Base-by-base conservation (phyloP, 2,888 invertebrate genomes). In the Congeria kusceri region DNA sequence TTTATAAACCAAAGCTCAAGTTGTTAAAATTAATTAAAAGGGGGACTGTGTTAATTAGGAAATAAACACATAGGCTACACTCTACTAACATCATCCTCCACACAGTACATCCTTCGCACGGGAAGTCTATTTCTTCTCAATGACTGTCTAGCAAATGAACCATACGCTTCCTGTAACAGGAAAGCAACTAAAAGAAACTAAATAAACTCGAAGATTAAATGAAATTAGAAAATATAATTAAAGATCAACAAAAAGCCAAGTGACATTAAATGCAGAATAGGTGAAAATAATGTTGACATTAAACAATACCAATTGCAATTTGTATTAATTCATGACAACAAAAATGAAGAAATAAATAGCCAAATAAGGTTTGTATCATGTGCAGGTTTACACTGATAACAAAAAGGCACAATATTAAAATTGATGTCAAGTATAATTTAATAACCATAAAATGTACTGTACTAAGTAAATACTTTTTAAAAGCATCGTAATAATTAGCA, bases 81-180 rank as follows among this genome's bases (percentile, higher is more conserved):
- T 64, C 28, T 80, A 87, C 91, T 89, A 84, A 92, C 92, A 80
- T 92, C 91, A 32, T 91, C 91, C n/a, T 87, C 83, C 23, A 86
- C 87, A 77, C 85, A 90, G 74, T 87, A 92, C 82, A 89, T 91
- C 73, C 92, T 83, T 63, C 83, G 81, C 18, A 92, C 90, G 29
- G 91, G 91, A 20, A 75, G 69, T 32, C 79, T 76, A 65, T 86
- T 85, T 72, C 87, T 86, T 27, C 83, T 81, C 20, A 92, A 83
- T n/a, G 86, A 84, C 67, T 92, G 89, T 13, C 91, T 86, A 7
- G 92, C 90, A 81, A 91, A 91, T 28, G 91, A 86, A 74, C 91
- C 85, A 78, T 91, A 92, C 13, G 92, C 88, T 23, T 86, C 85
- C 92, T 92, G 88, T n/a, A 86, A 89, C 64, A 56, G 75, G 27